These are phyloP conservation scores for Morpho deidamia DNA, from an alignment of 2,888 invertebrate genomes.

Conservation along the genomic window DNA sequence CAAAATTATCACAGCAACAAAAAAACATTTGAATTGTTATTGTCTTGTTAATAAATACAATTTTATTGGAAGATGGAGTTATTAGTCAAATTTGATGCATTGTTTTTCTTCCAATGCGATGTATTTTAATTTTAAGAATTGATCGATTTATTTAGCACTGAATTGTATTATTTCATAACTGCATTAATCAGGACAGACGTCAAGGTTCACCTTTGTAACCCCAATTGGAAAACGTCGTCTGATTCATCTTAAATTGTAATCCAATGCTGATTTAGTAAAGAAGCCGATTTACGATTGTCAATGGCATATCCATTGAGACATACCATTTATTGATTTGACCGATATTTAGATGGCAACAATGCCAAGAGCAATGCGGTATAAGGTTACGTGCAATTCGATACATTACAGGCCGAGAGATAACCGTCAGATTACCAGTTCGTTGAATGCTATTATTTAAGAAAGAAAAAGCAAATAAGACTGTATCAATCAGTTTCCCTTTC, in stretches of 20 bases:
- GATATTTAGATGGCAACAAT: conserved; percentile 23
- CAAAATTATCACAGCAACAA: too few relatives aligned
- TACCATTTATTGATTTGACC: conserved; percentile 27
- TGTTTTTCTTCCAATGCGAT: neutral
- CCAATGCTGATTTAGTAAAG: conserved; percentile 29
- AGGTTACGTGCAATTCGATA: conserved; percentile 4
- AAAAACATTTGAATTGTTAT: too few relatives aligned
- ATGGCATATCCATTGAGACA: conserved; percentile 19
- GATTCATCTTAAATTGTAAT: conserved; percentile 19
- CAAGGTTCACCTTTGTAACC: conserved; percentile 21
- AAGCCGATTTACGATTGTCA: conserved; percentile 26
- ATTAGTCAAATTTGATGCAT: neutral
- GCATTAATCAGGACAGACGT: conserved; percentile 16
- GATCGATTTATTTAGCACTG: neutral
- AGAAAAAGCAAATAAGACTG: too few relatives aligned
- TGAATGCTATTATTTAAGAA: too few relatives aligned
- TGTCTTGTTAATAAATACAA: too few relatives aligned
- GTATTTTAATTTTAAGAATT: neutral
- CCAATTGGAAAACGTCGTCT: conserved; percentile 16
- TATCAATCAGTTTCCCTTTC: neutral
- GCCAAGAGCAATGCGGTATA: conserved; percentile 7
- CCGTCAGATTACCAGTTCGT: neutral
- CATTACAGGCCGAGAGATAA: neutral
- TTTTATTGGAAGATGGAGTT: too few relatives aligned
- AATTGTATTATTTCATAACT: conserved; percentile 4